A percentile compares a stretch with the other conserved stretches of the same genome.
Evolutionary conservation across 2,797 vertebrate genomes (phyloP).

Genomic region (Sparus aurata): DNA sequence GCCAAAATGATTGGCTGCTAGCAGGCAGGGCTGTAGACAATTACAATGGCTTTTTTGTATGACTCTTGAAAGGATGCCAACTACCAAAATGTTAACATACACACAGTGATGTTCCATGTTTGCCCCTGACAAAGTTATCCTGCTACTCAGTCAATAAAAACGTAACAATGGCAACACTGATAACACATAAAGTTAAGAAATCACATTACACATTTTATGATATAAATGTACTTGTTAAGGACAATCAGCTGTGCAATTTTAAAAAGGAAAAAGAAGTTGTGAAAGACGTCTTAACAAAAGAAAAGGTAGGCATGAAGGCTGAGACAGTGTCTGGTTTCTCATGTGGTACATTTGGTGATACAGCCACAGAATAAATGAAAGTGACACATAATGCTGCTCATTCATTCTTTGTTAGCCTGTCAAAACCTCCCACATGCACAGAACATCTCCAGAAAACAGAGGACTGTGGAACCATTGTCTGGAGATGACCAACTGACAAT

Average conservation of each 20-base stretch:
- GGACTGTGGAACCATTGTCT: conserved; percentile 18
- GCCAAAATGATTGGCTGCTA: not conserved
- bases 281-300: not conserved
- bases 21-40: not conserved
- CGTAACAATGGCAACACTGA: not conserved
- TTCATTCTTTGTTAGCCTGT: conserved; percentile 16
- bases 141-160: not conserved
- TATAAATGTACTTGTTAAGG: too few relatives aligned
- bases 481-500: conserved; percentile 7
- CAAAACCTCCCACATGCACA: conserved; percentile 12
- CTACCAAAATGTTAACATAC: not conserved
- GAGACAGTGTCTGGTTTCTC: not conserved
- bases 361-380: conserved; percentile 15
- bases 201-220: too few relatives aligned
- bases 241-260: not conserved
- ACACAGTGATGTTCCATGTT: not conserved
- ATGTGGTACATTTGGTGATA: not conserved
- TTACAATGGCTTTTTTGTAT: not conserved
- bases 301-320: not conserved
- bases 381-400: conserved; percentile 27
- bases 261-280: not conserved
- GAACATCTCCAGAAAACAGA: not conserved
- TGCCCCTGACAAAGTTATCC: not conserved
- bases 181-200: not conserved
- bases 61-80: not conserved